Base-by-base conservation (phyloP, 2,888 invertebrate species). In the Heliconius ismenius region DNA sequence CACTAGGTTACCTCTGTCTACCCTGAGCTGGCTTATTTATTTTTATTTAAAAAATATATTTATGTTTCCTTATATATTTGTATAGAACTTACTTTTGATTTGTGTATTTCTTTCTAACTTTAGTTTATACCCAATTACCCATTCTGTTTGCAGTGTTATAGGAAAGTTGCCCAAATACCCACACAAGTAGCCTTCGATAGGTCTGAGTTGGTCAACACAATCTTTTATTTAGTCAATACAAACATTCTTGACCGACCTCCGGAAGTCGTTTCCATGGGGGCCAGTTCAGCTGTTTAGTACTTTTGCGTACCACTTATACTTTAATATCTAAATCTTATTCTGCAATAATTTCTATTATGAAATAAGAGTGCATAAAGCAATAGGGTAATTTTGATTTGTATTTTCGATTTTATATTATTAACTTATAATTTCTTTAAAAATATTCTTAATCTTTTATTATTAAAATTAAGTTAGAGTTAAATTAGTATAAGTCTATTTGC, bases 221-320 rank as follows among this genome's bases (percentile, higher is more conserved):
- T 13, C n/a, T 58, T 32, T 32, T 58, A 32, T 32, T 58, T 58
- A 58, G 21, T 32, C 70, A 70, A 70, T 58, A 58, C 11, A 32
- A 69, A 69, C 28, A 69, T 70, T 70, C 3, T 10, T 26, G n/a
- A 58, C n/a, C 32, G 21, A 1, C 21, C 54, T 21, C 7, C 54
- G 70, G 69, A 70, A 70, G n/a, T 70, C 70, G n/a, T 54, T n/a
- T 21, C 58, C n/a, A 32, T 70, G 70, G n/a, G 13, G n/a, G 9
- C 32, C 32, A n/a, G n/a, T n/a, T 58, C 58, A 58, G 32, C 21
- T 21, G 15, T n/a, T 26, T 7, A 11, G 39, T 28, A 68, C 54
- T 7, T 64, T 67, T 11, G 13, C 24, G 24, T 13, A 26, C 24
- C 1, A 24, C 10, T n/a, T 60, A 24, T 60, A 26, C 3, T 60